Conservation (phyloP, 2,113 vertebrate genomes). For the Nansenia antarctica region DNA sequence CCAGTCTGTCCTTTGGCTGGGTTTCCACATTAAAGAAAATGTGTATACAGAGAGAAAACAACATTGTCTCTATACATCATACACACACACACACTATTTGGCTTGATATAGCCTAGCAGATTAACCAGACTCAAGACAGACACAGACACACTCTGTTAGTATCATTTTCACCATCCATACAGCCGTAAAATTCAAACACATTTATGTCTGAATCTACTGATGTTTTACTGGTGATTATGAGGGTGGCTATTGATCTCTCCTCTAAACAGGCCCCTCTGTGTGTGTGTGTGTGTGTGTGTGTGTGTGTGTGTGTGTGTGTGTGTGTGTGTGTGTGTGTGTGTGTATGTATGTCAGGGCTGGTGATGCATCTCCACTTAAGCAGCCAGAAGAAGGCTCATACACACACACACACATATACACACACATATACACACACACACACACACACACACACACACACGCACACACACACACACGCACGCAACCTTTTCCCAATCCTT, state of each 20-base stretch:
- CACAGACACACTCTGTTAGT: background rate
- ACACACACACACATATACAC: constrained; percentile 24
- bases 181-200: constrained; percentile 44
- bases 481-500: constrained; percentile 69
- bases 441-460: constrained; percentile 40
- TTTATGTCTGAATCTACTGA: constrained; percentile 56
- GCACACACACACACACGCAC: constrained; percentile 31
- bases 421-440: constrained; percentile 36
- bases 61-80: background rate
- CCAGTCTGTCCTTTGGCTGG: constrained; percentile 44
- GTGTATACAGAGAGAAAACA: constrained; percentile 21
- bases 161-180: constrained; percentile 36
- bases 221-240: constrained; percentile 41
- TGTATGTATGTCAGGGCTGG: background rate
- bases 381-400: constrained; percentile 21
- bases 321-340: background rate
- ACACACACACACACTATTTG: background rate
- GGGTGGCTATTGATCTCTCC: constrained; percentile 36
- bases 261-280: constrained; percentile 32
- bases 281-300: background rate
- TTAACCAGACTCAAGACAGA: constrained; percentile 8
- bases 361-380: background rate
- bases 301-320: background rate
- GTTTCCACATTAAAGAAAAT: no score
- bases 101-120: background rate